These are phyloP conservation scores for Otolemur garnettii DNA, from an alignment of 2,113 vertebrate species.

Conservation along the genomic window DNA sequence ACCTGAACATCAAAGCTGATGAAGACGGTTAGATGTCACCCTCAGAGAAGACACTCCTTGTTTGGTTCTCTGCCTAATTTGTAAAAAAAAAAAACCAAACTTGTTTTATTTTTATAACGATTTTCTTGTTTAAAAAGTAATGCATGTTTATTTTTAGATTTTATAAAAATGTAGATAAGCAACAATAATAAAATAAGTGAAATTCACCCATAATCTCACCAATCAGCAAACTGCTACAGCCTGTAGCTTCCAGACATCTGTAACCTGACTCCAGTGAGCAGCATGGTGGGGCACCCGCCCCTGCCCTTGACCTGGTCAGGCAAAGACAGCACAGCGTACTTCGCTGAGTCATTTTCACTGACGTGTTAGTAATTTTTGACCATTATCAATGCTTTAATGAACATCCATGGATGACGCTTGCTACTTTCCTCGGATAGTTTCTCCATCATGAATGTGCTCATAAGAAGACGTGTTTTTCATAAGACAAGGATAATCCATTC, in stretches of 20 bases:
- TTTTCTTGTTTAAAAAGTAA: slow-evolving; percentile 48
- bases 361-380: neutral
- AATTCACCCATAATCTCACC: neutral
- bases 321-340: neutral
- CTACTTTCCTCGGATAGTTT: neutral
- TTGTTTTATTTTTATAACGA: neutral
- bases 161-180: slow-evolving; percentile 47
- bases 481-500: neutral
- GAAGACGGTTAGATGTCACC: neutral
- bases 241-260: slow-evolving; percentile 25
- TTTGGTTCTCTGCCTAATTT: neutral
- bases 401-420: neutral
- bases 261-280: neutral
- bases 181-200: slow-evolving; percentile 14
- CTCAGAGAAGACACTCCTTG: neutral
- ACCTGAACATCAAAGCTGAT: neutral
- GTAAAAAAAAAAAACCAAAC: neutral
- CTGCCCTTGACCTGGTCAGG: neutral
- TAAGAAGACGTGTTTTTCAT: neutral
- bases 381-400: neutral
- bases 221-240: neutral
- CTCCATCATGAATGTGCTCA: neutral
- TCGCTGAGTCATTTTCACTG: neutral
- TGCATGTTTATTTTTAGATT: slow-evolving; percentile 56
- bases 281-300: neutral